Evolutionary conservation across 1,140 invertebrate species (phyloP).

Genomic region (Caenorhabditis remanei): DNA sequence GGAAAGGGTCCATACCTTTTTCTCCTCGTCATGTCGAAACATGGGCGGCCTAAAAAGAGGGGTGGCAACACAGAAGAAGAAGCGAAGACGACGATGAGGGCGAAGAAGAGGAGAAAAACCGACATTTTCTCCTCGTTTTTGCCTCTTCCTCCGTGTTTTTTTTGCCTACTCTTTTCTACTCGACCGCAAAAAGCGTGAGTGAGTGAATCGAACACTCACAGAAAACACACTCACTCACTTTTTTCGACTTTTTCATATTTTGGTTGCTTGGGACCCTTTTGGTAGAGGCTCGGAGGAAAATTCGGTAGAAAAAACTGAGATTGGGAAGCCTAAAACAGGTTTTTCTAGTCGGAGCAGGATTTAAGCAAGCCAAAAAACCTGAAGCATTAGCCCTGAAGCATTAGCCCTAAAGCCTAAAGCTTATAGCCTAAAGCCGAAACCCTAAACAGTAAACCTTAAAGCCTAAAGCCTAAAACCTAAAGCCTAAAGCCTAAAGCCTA

Average conservation of each 20-base stretch:
- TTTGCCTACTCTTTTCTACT: constrained; percentile 9
- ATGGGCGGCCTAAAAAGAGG: not conserved
- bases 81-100: not conserved
- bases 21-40: not conserved
- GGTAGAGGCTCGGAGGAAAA: no score
- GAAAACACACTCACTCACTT: constrained; percentile 11
- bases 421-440: no score
- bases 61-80: not conserved
- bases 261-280: no score
- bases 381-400: no score
- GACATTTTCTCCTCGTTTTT: constrained; percentile 14
- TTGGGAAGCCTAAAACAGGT: no score
- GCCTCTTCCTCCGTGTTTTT: not conserved
- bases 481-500: no score
- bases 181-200: constrained; percentile 49
- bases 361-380: no score
- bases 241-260: constrained; percentile 9
- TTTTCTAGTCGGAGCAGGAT: no score
- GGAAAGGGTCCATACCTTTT: not conserved
- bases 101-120: not conserved
- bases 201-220: constrained; percentile 39
- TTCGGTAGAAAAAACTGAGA: no score
- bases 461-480: no score
- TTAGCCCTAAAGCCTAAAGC: no score
- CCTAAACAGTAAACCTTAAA: no score